Percentiles rank a stretch among this genome's conserved stretches.
These are phyloP conservation scores for Pseudopleuronectes americanus DNA, from an alignment of 2,797 vertebrate genomes.

Conservation along the genomic window DNA sequence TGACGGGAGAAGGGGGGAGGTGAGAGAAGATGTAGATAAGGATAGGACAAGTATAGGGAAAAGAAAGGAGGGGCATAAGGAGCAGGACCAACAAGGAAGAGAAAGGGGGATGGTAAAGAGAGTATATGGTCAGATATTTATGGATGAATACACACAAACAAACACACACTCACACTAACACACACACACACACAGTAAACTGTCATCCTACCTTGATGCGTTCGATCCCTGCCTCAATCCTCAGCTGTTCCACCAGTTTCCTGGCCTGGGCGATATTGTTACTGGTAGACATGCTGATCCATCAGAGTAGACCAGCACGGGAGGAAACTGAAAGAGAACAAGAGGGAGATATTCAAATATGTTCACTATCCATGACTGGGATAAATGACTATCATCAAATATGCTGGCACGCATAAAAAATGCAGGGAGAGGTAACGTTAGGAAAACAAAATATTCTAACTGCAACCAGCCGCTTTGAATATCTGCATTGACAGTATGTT, in stretches of 20 bases:
- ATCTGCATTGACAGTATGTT: no score
- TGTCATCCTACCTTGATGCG: constrained; percentile 90
- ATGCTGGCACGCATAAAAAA: not conserved
- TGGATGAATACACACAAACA: not conserved
- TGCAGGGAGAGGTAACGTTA: not conserved
- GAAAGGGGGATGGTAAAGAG: not conserved
- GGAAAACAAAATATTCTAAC: no score
- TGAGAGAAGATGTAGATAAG: not conserved
- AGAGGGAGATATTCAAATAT: not conserved
- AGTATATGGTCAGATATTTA: not conserved
- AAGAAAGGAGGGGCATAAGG: not conserved
- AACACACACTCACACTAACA: no score
- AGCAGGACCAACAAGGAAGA: not conserved
- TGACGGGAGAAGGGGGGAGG: constrained; percentile 51
- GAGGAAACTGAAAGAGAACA: constrained; percentile 75
- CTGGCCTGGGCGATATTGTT: constrained; percentile 97
- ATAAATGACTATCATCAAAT: constrained; percentile 2
- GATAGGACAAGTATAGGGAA: not conserved
- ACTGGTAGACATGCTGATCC: constrained; percentile 95
- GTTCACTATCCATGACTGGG: not conserved
- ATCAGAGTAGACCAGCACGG: constrained; percentile 84
- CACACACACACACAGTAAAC: not conserved
- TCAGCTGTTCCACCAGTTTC: constrained; percentile 97
- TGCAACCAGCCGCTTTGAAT: no score
- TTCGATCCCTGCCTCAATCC: constrained; percentile 95